Evolutionary conservation across 35 echinoderm and acorn worm genomes (phyloP).

Genomic region (Heliocidaris erythrogramma): DNA sequence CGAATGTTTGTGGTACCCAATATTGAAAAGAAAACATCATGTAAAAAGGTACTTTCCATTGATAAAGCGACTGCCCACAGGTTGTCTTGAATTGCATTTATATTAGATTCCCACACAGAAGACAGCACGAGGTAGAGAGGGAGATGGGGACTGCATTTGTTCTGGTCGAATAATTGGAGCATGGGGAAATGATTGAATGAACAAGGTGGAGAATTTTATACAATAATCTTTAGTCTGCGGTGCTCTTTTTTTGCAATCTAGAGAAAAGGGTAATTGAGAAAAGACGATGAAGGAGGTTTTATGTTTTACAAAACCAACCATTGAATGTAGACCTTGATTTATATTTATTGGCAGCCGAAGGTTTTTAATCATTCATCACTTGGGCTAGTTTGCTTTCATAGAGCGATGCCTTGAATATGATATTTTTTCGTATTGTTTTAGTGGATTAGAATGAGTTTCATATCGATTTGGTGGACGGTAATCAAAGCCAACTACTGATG

Average conservation of each 20-base stretch:
- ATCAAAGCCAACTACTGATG: background rate
- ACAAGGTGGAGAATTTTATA: slow-evolving; percentile 1
- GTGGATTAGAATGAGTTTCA: background rate
- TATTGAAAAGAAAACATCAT: background rate
- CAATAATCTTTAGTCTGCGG: background rate
- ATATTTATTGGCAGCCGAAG: background rate
- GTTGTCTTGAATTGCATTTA: background rate
- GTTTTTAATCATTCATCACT: background rate
- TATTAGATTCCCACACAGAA: background rate
- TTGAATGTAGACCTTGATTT: background rate
- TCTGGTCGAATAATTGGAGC: slow-evolving; percentile 9
- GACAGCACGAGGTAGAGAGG: background rate
- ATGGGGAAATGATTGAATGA: slow-evolving; percentile 17
- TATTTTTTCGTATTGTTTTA: slow-evolving; percentile 1
- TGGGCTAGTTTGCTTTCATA: background rate
- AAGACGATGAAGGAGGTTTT: background rate
- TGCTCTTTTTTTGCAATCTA: background rate
- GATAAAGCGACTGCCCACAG: background rate
- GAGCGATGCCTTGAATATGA: background rate
- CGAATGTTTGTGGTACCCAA: background rate
- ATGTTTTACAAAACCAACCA: background rate
- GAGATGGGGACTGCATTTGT: background rate
- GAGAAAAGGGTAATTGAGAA: background rate
- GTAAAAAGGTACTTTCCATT: too few relatives aligned
- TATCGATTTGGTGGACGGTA: background rate